These are phyloP conservation scores for Crotalus helleri DNA, from an alignment of 2,113 vertebrate genomes.

Conservation along the genomic window DNA sequence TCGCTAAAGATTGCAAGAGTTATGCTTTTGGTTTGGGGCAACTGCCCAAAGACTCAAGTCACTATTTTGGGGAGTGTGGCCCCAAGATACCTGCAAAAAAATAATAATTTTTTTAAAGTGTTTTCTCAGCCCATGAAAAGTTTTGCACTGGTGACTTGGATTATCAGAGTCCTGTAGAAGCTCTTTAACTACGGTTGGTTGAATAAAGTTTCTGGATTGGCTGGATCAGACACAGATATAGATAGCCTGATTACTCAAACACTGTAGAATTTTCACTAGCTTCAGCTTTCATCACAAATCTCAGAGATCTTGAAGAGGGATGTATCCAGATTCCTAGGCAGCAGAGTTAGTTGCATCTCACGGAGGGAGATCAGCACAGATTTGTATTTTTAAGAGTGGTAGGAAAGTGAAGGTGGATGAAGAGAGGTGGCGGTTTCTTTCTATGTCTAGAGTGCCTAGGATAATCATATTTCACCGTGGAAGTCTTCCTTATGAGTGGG, in stretches of 20 bases:
- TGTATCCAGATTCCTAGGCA: neutral
- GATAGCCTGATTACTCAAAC: neutral
- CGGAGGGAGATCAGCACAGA: neutral
- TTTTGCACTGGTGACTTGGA: neutral
- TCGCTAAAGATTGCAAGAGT: neutral
- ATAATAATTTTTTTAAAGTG: neutral
- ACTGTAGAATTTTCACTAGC: neutral
- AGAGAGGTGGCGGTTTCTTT: neutral
- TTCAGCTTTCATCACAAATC: neutral
- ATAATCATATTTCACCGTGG: slow-evolving; percentile 5
- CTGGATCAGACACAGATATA: neutral
- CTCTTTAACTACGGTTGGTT: neutral
- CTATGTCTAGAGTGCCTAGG: neutral
- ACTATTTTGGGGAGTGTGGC: neutral
- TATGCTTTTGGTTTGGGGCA: neutral
- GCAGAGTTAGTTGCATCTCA: neutral
- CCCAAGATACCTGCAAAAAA: neutral
- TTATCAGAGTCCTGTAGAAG: neutral
- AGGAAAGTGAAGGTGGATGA: neutral
- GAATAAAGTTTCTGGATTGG: neutral
- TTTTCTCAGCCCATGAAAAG: neutral
- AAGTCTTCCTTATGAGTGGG: slow-evolving; percentile 16
- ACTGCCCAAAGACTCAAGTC: neutral
- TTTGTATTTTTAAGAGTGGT: neutral
- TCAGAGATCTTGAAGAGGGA: neutral